These are phyloP conservation scores for Oreocharis arfaki DNA, from an alignment of 2,113 vertebrate species.

Conservation along the genomic window DNA sequence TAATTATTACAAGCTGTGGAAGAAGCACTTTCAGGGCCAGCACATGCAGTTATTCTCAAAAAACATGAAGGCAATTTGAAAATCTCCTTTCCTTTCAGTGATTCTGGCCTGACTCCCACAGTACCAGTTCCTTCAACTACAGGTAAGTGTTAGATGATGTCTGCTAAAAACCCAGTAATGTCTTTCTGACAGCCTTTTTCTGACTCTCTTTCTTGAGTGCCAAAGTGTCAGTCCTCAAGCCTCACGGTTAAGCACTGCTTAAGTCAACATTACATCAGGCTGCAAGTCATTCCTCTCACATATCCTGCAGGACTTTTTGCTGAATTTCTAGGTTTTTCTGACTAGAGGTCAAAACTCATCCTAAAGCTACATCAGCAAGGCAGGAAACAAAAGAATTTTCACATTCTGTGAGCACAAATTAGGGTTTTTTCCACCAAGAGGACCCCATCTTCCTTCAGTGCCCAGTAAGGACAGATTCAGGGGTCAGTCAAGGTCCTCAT, in stretches of 20 bases:
- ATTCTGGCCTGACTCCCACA: slow-evolving; percentile 89
- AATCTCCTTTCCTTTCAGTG: slow-evolving; percentile 75
- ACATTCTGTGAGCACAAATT: background rate
- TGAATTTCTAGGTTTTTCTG: background rate
- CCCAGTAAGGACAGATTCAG: background rate
- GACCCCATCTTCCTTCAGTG: background rate
- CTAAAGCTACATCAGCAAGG: background rate
- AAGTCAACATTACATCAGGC: background rate
- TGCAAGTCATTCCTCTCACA: background rate
- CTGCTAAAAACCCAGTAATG: background rate
- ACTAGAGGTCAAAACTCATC: background rate
- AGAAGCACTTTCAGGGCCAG: background rate
- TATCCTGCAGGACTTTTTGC: background rate
- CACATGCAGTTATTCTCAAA: background rate
- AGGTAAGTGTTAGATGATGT: slow-evolving; percentile 72
- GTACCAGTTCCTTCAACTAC: slow-evolving; percentile 86
- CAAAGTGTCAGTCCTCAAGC: background rate
- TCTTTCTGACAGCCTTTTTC: background rate
- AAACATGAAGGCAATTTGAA: background rate
- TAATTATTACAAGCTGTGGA: background rate
- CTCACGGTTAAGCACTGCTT: background rate
- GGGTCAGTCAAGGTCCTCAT: background rate
- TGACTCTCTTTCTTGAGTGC: background rate
- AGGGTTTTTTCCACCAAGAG: background rate
- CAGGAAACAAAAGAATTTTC: background rate